These are phyloP conservation scores for Gymnocheta viridis DNA, from an alignment of 2,888 invertebrate species.

Conservation along the genomic window DNA sequence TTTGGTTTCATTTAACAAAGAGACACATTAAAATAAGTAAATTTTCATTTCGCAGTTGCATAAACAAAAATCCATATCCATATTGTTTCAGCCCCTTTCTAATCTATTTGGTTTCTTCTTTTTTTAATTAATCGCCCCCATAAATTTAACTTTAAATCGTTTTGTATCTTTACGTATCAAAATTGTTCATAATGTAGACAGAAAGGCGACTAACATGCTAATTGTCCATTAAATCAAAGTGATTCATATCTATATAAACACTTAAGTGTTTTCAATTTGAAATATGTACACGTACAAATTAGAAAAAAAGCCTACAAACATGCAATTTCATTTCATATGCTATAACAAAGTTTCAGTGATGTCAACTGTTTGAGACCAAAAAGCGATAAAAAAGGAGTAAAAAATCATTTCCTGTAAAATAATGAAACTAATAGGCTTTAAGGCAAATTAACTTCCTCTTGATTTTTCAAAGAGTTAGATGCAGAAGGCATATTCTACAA, in stretches of 20 bases:
- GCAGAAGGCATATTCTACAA: too few species aligned
- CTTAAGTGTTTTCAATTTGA: slow-evolving; percentile 26
- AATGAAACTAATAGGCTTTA: too few species aligned
- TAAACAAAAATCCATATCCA: too few species aligned
- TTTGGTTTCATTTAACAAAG: too few species aligned
- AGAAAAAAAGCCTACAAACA: slow-evolving; percentile 19
- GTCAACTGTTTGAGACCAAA: not conserved
- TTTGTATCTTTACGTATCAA: slow-evolving; percentile 10
- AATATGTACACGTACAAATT: slow-evolving; percentile 13
- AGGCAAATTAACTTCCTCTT: too few species aligned
- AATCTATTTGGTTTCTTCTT: too few species aligned
- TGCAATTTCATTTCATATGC: not conserved
- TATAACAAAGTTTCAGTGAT: not conserved
- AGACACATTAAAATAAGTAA: too few species aligned
- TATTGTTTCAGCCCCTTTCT: too few species aligned
- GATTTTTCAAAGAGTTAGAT: too few species aligned
- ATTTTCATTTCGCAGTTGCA: too few species aligned
- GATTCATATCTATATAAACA: slow-evolving; percentile 43
- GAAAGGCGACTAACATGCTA: slow-evolving; percentile 35
- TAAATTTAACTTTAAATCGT: slow-evolving; percentile 29
- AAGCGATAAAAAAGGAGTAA: not conserved
- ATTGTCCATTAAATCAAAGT: slow-evolving; percentile 55
- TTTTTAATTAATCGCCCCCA: slow-evolving; percentile 8
- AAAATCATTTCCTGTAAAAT: not conserved
- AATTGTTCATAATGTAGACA: slow-evolving; percentile 14